Percentiles rank a stretch among this genome's conserved stretches.
Conservation (phyloP, 2,888 invertebrate genomes). For the Andrena chrysosceles region DNA sequence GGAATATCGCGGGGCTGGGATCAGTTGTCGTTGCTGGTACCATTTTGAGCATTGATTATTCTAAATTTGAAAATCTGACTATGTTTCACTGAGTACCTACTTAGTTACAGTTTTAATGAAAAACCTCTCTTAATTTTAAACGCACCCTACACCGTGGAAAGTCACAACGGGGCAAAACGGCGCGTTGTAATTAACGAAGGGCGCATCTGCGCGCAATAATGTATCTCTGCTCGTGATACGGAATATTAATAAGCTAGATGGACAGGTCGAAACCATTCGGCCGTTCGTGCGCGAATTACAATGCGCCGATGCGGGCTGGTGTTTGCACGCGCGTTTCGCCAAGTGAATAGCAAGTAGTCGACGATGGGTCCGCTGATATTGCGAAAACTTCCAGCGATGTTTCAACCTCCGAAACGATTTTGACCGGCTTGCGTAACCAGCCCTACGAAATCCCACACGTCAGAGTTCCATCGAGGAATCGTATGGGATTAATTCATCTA, state of each 20-base stretch:
- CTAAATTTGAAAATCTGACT: too few relatives aligned
- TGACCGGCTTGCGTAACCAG: constrained; percentile 38
- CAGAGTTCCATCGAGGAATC: background rate
- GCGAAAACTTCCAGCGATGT: constrained; percentile 61
- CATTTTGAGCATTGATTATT: too few relatives aligned
- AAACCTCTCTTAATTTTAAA: background rate
- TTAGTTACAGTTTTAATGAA: background rate
- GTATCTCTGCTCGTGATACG: constrained; percentile 45
- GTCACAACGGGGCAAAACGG: constrained; percentile 21
- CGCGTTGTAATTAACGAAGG: constrained; percentile 49
- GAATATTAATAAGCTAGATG: constrained; percentile 53
- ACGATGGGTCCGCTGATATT: constrained; percentile 39
- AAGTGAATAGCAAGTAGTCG: constrained; percentile 65
- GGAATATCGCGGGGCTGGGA: too few relatives aligned
- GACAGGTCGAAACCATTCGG: constrained; percentile 46
- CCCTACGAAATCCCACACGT: background rate
- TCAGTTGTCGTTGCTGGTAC: too few relatives aligned
- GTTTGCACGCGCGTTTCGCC: constrained; percentile 51
- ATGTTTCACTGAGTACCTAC: too few relatives aligned
- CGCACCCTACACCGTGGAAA: background rate
- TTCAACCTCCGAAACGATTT: constrained; percentile 57
- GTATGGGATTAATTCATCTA: too few relatives aligned
- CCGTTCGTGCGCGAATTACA: constrained; percentile 58
- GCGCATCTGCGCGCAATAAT: constrained; percentile 49
- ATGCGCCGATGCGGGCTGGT: constrained; percentile 64